Base-by-base conservation (phyloP, 2,888 invertebrate genomes). In the Eumacrocentrus americanus region DNA sequence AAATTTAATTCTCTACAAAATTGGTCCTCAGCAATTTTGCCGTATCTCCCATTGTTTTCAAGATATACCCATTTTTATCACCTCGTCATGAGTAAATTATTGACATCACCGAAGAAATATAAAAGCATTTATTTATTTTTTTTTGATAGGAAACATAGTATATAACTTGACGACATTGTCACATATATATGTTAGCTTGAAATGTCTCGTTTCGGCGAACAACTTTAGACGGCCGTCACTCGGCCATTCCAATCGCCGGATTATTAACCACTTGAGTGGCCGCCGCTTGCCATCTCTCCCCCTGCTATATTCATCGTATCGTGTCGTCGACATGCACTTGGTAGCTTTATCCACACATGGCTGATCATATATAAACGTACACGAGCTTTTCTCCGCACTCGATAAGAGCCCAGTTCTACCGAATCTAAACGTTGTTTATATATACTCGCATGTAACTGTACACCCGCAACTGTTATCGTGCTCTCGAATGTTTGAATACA, bases 261-360 rank as follows among this genome's bases (percentile, higher is more conserved):
- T 67, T 67, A 67, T 64, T 67, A 67, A 67, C 67, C 67, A 67
- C 65, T 67, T 67, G 63, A 65, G 58, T 62, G 62, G 55, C 50
- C 44, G 51, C 22, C 44, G 50, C 44, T 50, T 44, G 29, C 37
- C 18, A 35, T 42, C 14, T 40, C n/a, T 35, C 34, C 34, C 20
- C 22, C 29, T 12, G 18, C 25, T 51, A 38, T 46, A 44, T 14
- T 23, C 23, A 56, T 37, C 4, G 5, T 6, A 29, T n/a, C 29
- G 29, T 29, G 29, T n/a, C n/a, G n/a, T n/a, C n/a, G n/a, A n/a
- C n/a, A n/a, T 29, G 29, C 29, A 9, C 9, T 29, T 29, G 29
- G 29, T 6, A 29, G 29, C 29, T 29, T 29, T 29, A 29, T 29
- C 4, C 9, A 29, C 29, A 4, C 29, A 9, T 34, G 16, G 16